Conservation (phyloP, 2,888 invertebrate species). For the Strigamia crassipes region DNA sequence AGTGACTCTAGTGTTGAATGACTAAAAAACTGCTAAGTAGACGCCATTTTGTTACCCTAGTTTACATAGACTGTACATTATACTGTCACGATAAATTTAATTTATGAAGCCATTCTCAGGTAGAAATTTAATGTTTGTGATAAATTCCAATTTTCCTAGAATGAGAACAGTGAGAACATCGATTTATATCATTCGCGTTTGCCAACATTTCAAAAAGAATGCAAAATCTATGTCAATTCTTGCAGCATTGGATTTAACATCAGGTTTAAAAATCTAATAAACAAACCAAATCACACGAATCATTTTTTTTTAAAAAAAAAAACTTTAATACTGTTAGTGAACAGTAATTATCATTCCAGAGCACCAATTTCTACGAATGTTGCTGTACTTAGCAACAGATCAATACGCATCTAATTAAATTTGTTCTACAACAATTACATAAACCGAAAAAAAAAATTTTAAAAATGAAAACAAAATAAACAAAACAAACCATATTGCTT, state of each 20-base stretch:
- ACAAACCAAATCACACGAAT: too few species aligned
- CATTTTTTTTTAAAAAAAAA: too few species aligned
- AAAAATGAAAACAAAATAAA: too few species aligned
- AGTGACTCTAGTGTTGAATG: not conserved
- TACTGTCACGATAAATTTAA: constrained; percentile 6
- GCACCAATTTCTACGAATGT: not conserved
- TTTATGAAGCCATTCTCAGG: constrained; percentile 16
- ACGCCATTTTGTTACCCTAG: not conserved
- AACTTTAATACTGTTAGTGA: too few species aligned
- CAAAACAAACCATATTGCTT: not conserved
- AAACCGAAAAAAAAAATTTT: too few species aligned
- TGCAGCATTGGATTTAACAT: not conserved
- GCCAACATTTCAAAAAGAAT: not conserved
- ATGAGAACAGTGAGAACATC: constrained; percentile 11
- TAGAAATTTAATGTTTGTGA: constrained; percentile 3
- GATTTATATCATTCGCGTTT: constrained; percentile 4
- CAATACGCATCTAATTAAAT: not conserved
- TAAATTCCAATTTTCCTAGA: constrained; percentile 17
- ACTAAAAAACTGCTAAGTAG: not conserved
- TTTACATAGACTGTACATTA: constrained; percentile 1
- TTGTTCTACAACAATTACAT: too few species aligned
- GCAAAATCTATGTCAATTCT: not conserved
- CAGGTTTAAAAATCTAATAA: not conserved
- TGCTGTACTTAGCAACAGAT: not conserved
- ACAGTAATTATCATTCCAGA: too few species aligned